Conservation (phyloP, 1,140 invertebrate species). For the Hetaerina americana region DNA sequence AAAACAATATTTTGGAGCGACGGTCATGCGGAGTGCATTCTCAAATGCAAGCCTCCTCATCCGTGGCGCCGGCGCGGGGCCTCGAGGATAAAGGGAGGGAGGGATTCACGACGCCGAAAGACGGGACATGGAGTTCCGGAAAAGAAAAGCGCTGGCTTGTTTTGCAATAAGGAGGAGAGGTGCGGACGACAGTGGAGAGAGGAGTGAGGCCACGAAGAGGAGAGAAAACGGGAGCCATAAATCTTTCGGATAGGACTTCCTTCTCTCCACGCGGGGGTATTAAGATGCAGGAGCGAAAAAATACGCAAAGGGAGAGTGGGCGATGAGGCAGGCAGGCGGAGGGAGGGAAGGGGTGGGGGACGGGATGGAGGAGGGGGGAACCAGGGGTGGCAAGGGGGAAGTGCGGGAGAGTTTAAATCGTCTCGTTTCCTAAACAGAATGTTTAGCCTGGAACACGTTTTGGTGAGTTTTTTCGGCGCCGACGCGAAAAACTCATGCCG, state of each 20-base stretch:
- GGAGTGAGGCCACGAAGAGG: not conserved
- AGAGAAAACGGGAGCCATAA: slow-evolving; percentile 23
- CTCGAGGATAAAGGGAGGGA: too few species aligned
- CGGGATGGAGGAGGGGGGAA: not conserved
- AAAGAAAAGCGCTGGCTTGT: too few species aligned
- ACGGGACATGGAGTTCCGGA: too few species aligned
- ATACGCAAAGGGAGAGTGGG: too few species aligned
- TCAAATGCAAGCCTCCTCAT: too few species aligned
- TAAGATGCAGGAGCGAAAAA: slow-evolving; percentile 16
- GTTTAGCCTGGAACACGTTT: slow-evolving; percentile 22
- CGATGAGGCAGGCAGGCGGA: too few species aligned
- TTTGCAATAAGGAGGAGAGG: too few species aligned
- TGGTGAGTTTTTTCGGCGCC: slow-evolving; percentile 18
- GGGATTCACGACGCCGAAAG: too few species aligned
- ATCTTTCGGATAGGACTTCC: slow-evolving; percentile 17
- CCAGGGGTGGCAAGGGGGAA: slow-evolving; percentile 3
- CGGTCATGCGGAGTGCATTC: too few species aligned
- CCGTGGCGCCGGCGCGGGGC: too few species aligned
- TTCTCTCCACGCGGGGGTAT: slow-evolving; percentile 19
- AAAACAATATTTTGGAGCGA: too few species aligned
- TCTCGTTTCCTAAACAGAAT: slow-evolving; percentile 23
- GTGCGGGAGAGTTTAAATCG: slow-evolving; percentile 9
- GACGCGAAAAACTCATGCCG: slow-evolving; percentile 12
- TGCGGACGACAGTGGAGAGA: too few species aligned
- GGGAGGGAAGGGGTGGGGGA: not conserved